Base-by-base conservation (phyloP, 30 jellyfish, hydroid and myxozoan species). In the Cassiopea andromeda region DNA sequence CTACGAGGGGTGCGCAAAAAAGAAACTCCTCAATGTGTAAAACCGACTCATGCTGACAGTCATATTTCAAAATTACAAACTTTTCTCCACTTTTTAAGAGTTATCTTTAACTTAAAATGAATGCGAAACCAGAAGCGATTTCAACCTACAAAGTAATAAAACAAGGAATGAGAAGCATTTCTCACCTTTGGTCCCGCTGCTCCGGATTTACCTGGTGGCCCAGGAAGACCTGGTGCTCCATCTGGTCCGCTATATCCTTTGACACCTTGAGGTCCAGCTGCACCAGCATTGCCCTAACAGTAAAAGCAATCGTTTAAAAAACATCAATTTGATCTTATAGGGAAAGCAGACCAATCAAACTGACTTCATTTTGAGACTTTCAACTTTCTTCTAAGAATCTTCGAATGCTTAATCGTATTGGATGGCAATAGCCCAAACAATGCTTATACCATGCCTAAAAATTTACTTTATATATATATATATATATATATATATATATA, bases 161-260 rank as follows among this genome's bases (percentile, higher is more conserved):
- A 64, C 15, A 14, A 64, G 73, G 73, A 64, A 64, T 64, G 43
- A 6, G 9, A 9, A 1, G 49, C 73, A 1, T 17, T 43, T 67
- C 74, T 61, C n/a, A 78, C 94, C n/a, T 69, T 44, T 61, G 80
- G 75, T 18, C 94, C 94, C 64, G 85, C 67, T 2, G 19, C 94
- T 44, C 94, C 94, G 0, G 87, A 38, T 78, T 7, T 46, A 16
- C 94, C 94, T 38, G 78, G 27, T 54, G 85, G 77, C 1, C 94
- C 94, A 7, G 48, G 75, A 1, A 27, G 27, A 60, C 94, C 94
- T 4, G 79, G 54, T 44, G 57, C 68, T 18, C 94, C 94, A 16
- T 73, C 9, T 17, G 50, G 58, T 61, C 94, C 94, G 12, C 17
- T 8, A 17, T 43, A 59, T n/a, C 94, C 94, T 6, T 15, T 78